Percentiles rank a stretch among this genome's conserved stretches.
Conservation (phyloP, 2,888 invertebrate genomes). For the Himalopsyche japonica region DNA sequence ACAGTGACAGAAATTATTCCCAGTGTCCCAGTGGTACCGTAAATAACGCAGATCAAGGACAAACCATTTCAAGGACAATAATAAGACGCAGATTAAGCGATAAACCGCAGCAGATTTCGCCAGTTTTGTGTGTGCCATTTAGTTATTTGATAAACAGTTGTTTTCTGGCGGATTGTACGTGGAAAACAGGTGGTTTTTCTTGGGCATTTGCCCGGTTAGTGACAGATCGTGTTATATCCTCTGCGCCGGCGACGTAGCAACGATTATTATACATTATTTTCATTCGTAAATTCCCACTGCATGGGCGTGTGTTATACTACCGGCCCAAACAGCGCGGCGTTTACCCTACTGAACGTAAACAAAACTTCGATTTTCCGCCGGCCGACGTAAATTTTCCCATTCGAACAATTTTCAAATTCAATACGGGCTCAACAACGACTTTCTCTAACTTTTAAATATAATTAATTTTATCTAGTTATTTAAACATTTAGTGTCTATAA, state of each 20-base stretch:
- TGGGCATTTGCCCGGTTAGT: background rate
- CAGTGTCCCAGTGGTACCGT: background rate
- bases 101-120: background rate
- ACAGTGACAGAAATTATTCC: background rate
- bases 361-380: background rate
- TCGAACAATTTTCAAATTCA: background rate
- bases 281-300: background rate
- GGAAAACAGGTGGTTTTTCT: constrained; percentile 1
- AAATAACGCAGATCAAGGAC: background rate
- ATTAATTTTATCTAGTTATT: background rate
- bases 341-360: background rate
- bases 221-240: background rate
- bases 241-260: background rate
- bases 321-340: background rate
- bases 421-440: background rate
- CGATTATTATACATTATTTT: background rate
- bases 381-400: background rate
- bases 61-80: background rate
- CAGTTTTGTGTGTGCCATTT: background rate
- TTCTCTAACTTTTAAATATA: background rate
- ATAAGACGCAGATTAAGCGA: background rate
- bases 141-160: background rate
- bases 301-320: background rate
- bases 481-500: background rate
- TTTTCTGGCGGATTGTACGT: background rate